phyloP scores from a whole-genome alignment of 2,888 invertebrate genomes.

The Scaptomyza flava region DNA sequence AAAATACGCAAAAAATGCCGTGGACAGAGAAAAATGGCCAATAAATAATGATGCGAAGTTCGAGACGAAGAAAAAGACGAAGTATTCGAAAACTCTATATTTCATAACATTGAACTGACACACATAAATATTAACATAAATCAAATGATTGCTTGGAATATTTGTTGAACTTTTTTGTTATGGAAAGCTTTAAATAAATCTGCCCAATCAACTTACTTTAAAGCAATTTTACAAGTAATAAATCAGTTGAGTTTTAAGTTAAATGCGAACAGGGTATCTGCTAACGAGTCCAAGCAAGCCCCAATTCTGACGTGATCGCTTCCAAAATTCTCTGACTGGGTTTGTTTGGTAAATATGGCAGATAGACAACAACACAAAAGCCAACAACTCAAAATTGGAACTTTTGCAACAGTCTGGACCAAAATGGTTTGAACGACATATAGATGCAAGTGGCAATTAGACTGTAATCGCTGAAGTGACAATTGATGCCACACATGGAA shows the following conservation, averaged over 20 bases:
- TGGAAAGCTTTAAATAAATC: background rate
- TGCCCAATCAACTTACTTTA: background rate
- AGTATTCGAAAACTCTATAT: slow-evolving; percentile 44
- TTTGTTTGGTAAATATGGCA: background rate
- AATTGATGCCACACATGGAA: slow-evolving; percentile 47
- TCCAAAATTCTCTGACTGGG: background rate
- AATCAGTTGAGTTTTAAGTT: background rate
- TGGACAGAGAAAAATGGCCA: slow-evolving; percentile 17
- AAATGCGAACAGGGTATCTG: background rate
- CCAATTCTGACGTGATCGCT: too few species aligned
- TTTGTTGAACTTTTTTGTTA: slow-evolving; percentile 11
- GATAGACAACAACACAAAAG: slow-evolving; percentile 4
- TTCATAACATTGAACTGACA: slow-evolving; percentile 36
- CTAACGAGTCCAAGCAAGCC: background rate
- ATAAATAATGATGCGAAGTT: slow-evolving; percentile 48
- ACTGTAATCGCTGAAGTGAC: slow-evolving; percentile 45
- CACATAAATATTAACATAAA: slow-evolving; percentile 42
- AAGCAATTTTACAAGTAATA: background rate
- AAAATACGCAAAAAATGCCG: slow-evolving; percentile 23
- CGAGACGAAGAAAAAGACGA: slow-evolving; percentile 14
- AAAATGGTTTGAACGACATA: slow-evolving; percentile 24
- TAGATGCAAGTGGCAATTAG: slow-evolving; percentile 62
- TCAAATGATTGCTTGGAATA: slow-evolving; percentile 24
- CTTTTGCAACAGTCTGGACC: slow-evolving; percentile 32
- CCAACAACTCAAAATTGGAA: slow-evolving; percentile 11